phyloP scores from a whole-genome alignment of 2,888 invertebrate species.

The Machimus rusticus region DNA sequence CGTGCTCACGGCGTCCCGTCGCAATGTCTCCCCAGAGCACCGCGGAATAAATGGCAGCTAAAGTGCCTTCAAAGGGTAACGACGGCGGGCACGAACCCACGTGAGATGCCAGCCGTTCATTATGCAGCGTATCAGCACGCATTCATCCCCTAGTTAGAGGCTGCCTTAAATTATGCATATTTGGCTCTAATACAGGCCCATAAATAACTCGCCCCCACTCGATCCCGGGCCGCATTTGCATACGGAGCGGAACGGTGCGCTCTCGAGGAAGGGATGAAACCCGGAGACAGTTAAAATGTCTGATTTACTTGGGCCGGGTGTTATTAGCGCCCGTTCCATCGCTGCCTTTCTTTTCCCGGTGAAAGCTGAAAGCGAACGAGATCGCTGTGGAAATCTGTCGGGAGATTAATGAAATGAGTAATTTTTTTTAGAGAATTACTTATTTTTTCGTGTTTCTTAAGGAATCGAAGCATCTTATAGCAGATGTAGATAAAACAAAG shows the following conservation, averaged over 20 bases:
- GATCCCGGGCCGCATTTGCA: constrained; percentile 8
- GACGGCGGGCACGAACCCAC: background rate
- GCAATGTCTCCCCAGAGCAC: constrained; percentile 15
- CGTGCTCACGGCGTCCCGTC: background rate
- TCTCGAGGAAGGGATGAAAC: background rate
- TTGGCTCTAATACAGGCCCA: constrained; percentile 40
- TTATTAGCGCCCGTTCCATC: background rate
- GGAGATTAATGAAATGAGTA: background rate
- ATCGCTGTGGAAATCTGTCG: background rate
- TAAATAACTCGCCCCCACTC: constrained; percentile 37
- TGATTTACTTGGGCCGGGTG: background rate
- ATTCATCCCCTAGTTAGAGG: constrained; percentile 30
- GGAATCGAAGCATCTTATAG: background rate
- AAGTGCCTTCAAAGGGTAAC: constrained; percentile 36
- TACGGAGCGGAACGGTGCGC: background rate
- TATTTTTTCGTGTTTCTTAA: background rate
- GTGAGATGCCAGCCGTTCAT: constrained; percentile 21
- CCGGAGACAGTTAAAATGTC: background rate
- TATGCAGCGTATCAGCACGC: constrained; percentile 24
- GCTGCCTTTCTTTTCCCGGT: background rate
- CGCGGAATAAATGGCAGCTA: background rate
- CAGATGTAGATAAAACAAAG: background rate
- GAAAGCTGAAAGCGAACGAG: background rate
- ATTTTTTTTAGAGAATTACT: background rate
- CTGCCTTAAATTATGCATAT: constrained; percentile 41